Percentiles rank a stretch among this genome's conserved stretches.
These are phyloP conservation scores for Phalacrocorax aristotelis DNA, from an alignment of 2,113 vertebrate species.

Conservation along the genomic window DNA sequence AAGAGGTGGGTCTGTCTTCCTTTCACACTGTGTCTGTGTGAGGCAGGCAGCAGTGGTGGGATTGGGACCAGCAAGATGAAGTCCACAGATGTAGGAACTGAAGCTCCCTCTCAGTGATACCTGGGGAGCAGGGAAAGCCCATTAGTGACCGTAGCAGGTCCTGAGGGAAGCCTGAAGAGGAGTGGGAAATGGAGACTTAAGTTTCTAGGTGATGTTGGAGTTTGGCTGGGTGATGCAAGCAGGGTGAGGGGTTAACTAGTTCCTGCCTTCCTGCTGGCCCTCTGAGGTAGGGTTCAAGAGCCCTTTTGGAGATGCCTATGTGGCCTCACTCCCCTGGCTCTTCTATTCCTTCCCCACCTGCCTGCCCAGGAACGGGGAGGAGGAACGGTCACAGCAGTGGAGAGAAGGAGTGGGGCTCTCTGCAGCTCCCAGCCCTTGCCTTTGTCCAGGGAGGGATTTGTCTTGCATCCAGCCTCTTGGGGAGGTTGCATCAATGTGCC, in stretches of 20 bases:
- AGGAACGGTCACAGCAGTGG: rapidly evolving
- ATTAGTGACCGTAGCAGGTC: neutral
- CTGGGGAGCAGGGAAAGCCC: neutral
- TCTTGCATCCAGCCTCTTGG: neutral
- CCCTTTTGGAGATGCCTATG: neutral
- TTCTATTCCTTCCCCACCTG: neutral
- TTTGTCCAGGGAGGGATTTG: neutral
- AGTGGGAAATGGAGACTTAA: neutral
- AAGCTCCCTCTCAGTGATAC: neutral
- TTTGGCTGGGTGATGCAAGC: neutral
- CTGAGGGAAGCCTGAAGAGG: neutral
- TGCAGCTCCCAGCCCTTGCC: neutral
- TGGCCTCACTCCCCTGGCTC: neutral
- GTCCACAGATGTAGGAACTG: neutral
- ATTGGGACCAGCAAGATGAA: neutral
- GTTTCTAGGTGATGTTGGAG: neutral
- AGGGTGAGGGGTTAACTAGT: neutral
- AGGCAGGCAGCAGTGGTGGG: neutral
- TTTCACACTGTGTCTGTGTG: rapidly evolving
- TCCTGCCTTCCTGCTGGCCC: neutral
- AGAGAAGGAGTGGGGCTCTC: neutral
- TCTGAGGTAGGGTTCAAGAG: neutral
- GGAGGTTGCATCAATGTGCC: neutral
- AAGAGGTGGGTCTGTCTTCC: neutral
- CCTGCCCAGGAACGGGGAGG: neutral